Evolutionary conservation across 2,113 vertebrate species (phyloP), one percentile per base, ranked within the genome.

Genomic region (Rhineura floridana): DNA sequence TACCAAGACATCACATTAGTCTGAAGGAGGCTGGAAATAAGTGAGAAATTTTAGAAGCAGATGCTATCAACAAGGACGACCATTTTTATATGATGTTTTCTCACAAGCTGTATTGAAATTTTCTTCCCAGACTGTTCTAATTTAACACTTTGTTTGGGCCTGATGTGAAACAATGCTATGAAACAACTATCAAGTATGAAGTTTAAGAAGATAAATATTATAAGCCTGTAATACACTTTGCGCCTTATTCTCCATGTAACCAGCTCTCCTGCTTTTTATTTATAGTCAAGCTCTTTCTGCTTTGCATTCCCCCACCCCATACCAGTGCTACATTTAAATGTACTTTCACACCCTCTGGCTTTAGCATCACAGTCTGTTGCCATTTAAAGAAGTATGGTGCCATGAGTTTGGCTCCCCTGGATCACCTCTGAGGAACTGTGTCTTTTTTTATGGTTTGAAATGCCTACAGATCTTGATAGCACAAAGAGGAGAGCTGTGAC

Each of bases 321-420:
- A 10, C 67, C 19, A 93, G 76, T 28, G 87, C 73, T 94, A 87
- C 39, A 91, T 2, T 94, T 63, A 90, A 94, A 84, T 88, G 80
- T 92, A 88, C 89, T 95, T 94, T 96, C 92, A 93, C 84, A 96
- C 83, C 36, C 87, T 90, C 86, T 93, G 87, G 90, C 90, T 95
- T 83, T 93, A 94, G 88, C 86, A 93, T 90, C 77, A 91, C 88
- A 94, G 85, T 76, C 36, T 88, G 93, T 93, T 96, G 91, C 91
- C 85, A 94, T 5, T 0, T 86, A 91, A 89, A 96, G 84, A 91
- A 33, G 88, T 72, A 81, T 1, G 46, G 93, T 91, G 48, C n/a
- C 52, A 87, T 62, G 62, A 93, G 81, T 95, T 15, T 82, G 70
- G n/a, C 13, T 76, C 33, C 15, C 44, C 33, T 36, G 13, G 15